Base-by-base conservation (phyloP, 2,113 vertebrate species). In the Albula glossodonta region DNA sequence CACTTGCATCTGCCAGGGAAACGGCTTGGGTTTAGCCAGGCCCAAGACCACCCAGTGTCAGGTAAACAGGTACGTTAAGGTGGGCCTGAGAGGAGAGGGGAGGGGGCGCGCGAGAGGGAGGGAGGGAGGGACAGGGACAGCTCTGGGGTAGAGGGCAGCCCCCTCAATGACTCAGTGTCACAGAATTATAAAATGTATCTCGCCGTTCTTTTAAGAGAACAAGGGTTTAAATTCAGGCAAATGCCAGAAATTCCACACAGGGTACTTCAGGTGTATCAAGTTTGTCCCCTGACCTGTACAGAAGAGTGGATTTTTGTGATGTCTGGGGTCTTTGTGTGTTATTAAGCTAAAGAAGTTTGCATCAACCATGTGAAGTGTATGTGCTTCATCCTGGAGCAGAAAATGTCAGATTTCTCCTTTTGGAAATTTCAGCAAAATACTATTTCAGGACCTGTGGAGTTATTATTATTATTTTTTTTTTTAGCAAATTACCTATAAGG, bases 51-150 rank as follows among this genome's bases (percentile, higher is more conserved):
- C 93, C 93, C 95, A 95, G 90, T 88, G 84, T 80, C 93, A 93
- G 77, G 87, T 89, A 91, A 89, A 93, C 95, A 95, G 95, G 94
- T 95, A 94, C 88, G 91, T 92, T 92, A 92, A 93, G 93, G 91
- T 93, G 89, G 90, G 82, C 60, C 92, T 90, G 91, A 93, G 89
- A 82, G 84, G 84, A 94, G 92, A 89, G 85, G 82, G 57, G 85
- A 90, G 90, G 74, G 81, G 87, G 88, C 90, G 81, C 85, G 82
- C 90, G n/a, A 15, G 83, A 5, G 50, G 88, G 92, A 87, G 56
- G 60, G 79, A 90, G 86, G 88, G 87, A 86, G 88, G 87, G 86
- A 84, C 19, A 77, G 83, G 87, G 84, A 86, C 82, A 86, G 88
- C 19, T 90, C 90, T 79, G 87, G 89, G 89, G 79, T 80, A 74